These are phyloP conservation scores for Heterocephalus glaber DNA, from an alignment of 2,113 vertebrate genomes.

Conservation along the genomic window DNA sequence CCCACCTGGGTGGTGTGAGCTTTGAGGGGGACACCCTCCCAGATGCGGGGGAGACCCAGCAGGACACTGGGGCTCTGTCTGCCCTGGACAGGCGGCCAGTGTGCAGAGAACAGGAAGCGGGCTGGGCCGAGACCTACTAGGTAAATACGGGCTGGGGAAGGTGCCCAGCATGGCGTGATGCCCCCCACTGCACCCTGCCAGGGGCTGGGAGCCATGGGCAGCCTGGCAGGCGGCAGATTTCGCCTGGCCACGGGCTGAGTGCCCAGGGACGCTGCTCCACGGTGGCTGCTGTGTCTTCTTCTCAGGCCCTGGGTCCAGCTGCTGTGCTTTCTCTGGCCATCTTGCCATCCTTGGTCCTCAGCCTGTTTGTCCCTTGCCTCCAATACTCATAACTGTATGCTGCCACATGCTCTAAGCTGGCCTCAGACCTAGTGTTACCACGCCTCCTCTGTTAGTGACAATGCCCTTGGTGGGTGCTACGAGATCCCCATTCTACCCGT, in stretches of 20 bases:
- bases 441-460: neutral
- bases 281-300: neutral
- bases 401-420: neutral
- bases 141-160: constrained; percentile 72
- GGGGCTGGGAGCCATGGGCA: neutral
- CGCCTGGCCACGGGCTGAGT: neutral
- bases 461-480: neutral
- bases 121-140: constrained; percentile 55
- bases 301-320: neutral
- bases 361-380: neutral
- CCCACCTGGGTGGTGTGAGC: constrained; percentile 50
- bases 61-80: constrained; percentile 76
- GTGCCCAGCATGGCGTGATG: neutral
- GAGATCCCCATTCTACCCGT: too few species aligned
- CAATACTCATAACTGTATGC: neutral
- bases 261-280: neutral
- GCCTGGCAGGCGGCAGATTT: constrained; percentile 42
- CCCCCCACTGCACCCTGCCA: neutral
- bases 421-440: neutral
- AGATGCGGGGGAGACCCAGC: neutral
- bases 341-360: neutral
- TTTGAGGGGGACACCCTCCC: neutral
- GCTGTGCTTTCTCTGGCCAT: neutral
- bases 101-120: constrained; percentile 73
- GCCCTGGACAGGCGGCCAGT: constrained; percentile 61